Conservation (phyloP, 2,113 vertebrate genomes). For the Jacana jacana region DNA sequence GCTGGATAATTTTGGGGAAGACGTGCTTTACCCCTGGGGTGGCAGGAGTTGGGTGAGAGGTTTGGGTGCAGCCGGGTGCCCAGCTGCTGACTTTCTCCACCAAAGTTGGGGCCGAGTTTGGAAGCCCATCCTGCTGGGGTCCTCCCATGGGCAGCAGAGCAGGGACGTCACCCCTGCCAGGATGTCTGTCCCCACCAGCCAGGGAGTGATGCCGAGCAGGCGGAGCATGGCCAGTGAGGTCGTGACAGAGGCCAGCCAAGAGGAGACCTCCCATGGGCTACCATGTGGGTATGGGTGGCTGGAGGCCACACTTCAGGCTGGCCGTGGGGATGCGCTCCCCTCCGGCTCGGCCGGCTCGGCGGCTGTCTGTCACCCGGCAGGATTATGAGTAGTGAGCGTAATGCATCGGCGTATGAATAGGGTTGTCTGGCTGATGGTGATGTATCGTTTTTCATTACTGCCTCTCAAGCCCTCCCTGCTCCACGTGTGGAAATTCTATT, state of each 20-base stretch:
- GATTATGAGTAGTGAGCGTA: conserved; percentile 97
- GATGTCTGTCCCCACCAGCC: not conserved
- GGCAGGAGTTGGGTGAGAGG: fast-evolving
- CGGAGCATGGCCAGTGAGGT: not conserved
- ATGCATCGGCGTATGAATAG: conserved; percentile 96
- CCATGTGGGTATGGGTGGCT: not conserved
- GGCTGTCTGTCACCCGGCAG: conserved; percentile 81
- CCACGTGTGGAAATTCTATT: conserved; percentile 99
- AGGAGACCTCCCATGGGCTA: not conserved
- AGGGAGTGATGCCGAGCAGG: not conserved
- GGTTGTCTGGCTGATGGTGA: conserved; percentile 99
- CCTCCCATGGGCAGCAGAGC: not conserved
- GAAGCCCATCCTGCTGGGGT: not conserved
- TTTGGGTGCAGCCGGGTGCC: not conserved
- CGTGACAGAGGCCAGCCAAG: not conserved
- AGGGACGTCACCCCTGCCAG: not conserved
- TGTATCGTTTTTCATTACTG: conserved; percentile 99
- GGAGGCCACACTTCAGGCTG: not conserved
- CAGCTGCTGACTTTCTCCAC: fast-evolving
- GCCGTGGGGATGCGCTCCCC: not conserved
- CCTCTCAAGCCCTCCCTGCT: conserved; percentile 93
- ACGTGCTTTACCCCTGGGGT: not conserved
- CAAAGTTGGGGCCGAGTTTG: not conserved
- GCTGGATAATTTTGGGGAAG: not conserved
- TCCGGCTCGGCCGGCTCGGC: not conserved